Percentiles rank a stretch among this genome's conserved stretches.
Conservation (phyloP, 2,113 vertebrate genomes). For the Paramormyrops kingsleyae region DNA sequence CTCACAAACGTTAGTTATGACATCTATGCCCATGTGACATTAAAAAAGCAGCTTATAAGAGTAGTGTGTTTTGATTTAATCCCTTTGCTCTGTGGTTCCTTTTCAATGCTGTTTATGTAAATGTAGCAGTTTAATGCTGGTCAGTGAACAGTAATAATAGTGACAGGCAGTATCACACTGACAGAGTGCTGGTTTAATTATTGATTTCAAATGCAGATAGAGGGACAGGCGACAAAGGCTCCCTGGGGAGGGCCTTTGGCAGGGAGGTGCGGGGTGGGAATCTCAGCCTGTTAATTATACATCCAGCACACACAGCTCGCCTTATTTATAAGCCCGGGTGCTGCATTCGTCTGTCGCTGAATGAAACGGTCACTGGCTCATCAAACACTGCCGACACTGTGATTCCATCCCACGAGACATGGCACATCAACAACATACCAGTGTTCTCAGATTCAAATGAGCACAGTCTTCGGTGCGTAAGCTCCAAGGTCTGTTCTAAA, state of each 20-base stretch:
- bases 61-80: not conserved
- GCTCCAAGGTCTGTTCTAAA: not conserved
- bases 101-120: not conserved
- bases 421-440: not conserved
- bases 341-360: not conserved
- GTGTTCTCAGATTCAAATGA: not conserved
- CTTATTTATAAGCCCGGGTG: slow-evolving; percentile 18
- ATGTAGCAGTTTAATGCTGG: not conserved
- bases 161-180: not conserved
- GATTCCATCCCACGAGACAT: not conserved
- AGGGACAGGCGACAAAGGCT: slow-evolving; percentile 17
- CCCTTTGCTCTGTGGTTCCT: not conserved
- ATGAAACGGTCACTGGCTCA: not conserved
- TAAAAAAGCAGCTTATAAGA: not conserved
- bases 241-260: not conserved
- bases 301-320: not conserved
- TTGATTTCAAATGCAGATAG: slow-evolving; percentile 21
- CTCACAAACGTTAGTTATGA: not conserved
- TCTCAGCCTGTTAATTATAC: slow-evolving; percentile 19
- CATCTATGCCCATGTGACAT: not conserved
- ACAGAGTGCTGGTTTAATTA: slow-evolving; percentile 12
- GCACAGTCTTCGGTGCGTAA: not conserved
- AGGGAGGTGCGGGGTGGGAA: not conserved
- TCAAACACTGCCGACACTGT: not conserved
- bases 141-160: not conserved